Evolutionary conservation across 2,888 invertebrate species (phyloP).

Genomic region (Hemistola chrysoprasaria): DNA sequence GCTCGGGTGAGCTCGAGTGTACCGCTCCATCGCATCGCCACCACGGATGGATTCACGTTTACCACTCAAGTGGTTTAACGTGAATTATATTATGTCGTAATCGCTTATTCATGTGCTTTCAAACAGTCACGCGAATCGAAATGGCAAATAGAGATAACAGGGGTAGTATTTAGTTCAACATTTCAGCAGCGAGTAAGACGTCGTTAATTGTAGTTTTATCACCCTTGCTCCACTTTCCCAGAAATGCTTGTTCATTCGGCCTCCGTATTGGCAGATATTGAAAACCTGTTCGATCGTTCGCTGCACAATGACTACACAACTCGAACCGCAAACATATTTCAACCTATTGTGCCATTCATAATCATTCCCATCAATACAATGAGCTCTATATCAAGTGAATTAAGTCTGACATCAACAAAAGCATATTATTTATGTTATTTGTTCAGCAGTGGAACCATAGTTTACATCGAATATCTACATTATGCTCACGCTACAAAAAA

Average conservation of each 20-base stretch:
- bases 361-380: constrained; percentile 4
- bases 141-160: background rate
- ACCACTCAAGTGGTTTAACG: constrained; percentile 10
- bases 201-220: constrained; percentile 3
- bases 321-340: constrained; percentile 7
- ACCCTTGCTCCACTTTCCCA: constrained; percentile 12
- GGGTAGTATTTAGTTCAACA: background rate
- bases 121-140: constrained; percentile 5
- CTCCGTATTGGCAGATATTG: constrained; percentile 1
- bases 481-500: constrained; percentile 26
- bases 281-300: constrained; percentile 9
- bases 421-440: constrained; percentile 1
- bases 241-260: constrained; percentile 1
- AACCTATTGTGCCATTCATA: constrained; percentile 4
- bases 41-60: constrained; percentile 5
- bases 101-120: constrained; percentile 1
- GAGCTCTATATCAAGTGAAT: constrained; percentile 22
- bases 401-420: constrained; percentile 22
- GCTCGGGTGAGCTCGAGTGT: constrained; percentile 1
- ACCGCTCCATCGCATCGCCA: background rate
- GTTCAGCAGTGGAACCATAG: constrained; percentile 23
- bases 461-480: constrained; percentile 23
- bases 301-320: constrained; percentile 6
- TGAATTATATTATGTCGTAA: constrained; percentile 4
- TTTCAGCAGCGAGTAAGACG: background rate